Percentiles rank a stretch among this genome's conserved stretches.
These are phyloP conservation scores for Helicolenus hilgendorfi DNA, from an alignment of 2,797 vertebrate genomes.

Conservation along the genomic window DNA sequence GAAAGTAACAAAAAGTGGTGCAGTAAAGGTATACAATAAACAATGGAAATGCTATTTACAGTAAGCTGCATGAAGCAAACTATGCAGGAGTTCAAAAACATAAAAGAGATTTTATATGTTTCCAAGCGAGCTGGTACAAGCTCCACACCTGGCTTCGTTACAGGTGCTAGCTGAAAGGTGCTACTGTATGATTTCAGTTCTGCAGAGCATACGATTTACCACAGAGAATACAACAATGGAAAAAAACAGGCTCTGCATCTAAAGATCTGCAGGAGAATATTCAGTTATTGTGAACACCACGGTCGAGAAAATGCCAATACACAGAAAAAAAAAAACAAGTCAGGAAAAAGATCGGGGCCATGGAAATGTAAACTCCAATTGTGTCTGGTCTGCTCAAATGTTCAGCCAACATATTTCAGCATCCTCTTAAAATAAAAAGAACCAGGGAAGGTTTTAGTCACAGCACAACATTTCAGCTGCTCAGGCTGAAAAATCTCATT, in stretches of 20 bases:
- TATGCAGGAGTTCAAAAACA: conserved; percentile 13
- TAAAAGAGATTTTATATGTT: conserved; percentile 20
- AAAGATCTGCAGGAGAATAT: too few relatives aligned
- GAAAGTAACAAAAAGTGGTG: neutral
- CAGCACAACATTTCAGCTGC: neutral
- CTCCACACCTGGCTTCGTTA: conserved; percentile 13
- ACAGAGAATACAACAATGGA: neutral
- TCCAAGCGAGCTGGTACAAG: neutral
- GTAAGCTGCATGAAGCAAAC: conserved; percentile 2
- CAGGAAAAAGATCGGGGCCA: neutral
- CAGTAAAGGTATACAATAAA: neutral
- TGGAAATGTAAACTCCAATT: neutral
- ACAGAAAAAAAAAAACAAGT: too few relatives aligned
- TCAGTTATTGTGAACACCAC: neutral
- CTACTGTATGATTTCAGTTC: conserved; percentile 4
- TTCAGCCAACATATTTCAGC: neutral
- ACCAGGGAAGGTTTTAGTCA: neutral
- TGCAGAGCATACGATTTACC: neutral
- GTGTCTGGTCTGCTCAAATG: neutral
- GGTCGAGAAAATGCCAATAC: neutral
- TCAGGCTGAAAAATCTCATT: conserved; percentile 11
- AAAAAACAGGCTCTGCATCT: neutral
- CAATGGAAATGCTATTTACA: neutral
- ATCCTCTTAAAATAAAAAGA: neutral
- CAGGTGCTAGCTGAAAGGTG: conserved; percentile 7